A percentile compares a stretch with the other conserved stretches of the same genome.
These are phyloP conservation scores for Resseliella maxima DNA, from an alignment of 2,888 invertebrate genomes.

Conservation along the genomic window DNA sequence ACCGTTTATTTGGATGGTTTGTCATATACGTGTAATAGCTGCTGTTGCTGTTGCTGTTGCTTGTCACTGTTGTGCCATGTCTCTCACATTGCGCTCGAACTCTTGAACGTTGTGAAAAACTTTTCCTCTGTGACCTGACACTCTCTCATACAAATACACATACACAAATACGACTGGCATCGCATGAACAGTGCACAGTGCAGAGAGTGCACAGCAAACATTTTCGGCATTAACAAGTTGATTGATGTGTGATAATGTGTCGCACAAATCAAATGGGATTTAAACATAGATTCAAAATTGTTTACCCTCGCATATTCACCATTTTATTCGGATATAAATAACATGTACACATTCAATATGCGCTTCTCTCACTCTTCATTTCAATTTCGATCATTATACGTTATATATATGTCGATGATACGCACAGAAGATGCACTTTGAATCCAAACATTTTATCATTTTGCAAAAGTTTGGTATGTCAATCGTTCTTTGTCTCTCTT, in stretches of 20 bases:
- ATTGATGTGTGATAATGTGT: slow-evolving; percentile 53
- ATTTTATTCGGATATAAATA: slow-evolving; percentile 13
- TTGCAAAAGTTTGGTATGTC: not conserved
- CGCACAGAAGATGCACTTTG: not conserved
- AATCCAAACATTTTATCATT: slow-evolving; percentile 1
- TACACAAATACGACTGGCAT: too few species aligned
- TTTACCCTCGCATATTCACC: slow-evolving; percentile 26
- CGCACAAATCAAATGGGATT: slow-evolving; percentile 53
- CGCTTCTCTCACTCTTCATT: not conserved
- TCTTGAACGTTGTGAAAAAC: not conserved
- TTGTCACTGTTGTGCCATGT: not conserved
- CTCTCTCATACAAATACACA: too few species aligned
- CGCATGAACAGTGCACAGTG: not conserved
- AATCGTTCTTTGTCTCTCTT: too few species aligned
- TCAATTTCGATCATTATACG: not conserved
- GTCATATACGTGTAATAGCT: slow-evolving; percentile 34
- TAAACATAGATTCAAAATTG: slow-evolving; percentile 48
- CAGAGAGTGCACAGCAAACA: slow-evolving; percentile 15
- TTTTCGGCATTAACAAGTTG: slow-evolving; percentile 38
- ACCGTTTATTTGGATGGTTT: slow-evolving; percentile 48
- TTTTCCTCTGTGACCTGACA: not conserved
- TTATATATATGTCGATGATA: not conserved
- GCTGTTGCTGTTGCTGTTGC: not conserved
- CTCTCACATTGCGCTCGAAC: not conserved
- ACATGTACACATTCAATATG: not conserved